These are phyloP conservation scores for Nipponia nippon DNA, from an alignment of 2,113 vertebrate species.

Conservation along the genomic window DNA sequence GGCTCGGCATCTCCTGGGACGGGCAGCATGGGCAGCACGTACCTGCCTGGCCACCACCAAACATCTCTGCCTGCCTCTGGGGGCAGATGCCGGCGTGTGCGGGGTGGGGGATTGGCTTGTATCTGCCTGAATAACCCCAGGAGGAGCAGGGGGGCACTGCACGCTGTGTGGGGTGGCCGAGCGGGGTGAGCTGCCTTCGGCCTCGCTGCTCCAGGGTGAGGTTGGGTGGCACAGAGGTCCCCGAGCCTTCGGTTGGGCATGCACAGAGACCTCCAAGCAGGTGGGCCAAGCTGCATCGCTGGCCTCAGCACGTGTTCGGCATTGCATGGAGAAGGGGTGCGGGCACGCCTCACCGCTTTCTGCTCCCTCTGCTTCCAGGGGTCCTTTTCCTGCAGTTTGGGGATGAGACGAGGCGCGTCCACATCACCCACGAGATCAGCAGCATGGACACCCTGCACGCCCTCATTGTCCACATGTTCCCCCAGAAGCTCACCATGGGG, in stretches of 20 bases:
- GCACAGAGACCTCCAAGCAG: background rate
- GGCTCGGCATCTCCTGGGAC: background rate
- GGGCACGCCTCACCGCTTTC: accelerated
- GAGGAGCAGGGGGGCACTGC: accelerated
- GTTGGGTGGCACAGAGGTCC: background rate
- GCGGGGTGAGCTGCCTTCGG: background rate
- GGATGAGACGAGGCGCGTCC: constrained; percentile 93
- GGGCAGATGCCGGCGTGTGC: accelerated
- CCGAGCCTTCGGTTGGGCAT: accelerated
- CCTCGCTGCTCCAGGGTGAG: background rate
- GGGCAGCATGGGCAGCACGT: accelerated
- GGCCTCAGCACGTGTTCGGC: accelerated
- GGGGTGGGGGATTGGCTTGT: accelerated
- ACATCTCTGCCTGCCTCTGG: accelerated
- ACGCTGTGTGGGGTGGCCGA: accelerated
- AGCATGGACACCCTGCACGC: constrained; percentile 97
- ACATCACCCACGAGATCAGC: constrained; percentile 98
- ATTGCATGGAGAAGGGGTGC: accelerated
- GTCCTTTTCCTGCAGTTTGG: constrained; percentile 98
- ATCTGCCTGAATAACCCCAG: background rate
- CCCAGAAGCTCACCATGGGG: constrained; percentile 96
- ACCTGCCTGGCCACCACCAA: background rate
- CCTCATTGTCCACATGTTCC: constrained; percentile 99
- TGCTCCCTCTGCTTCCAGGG: constrained; percentile 66
- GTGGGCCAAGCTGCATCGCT: background rate